Evolutionary conservation across 2,113 vertebrate genomes (phyloP).

Genomic region (Sinocyclocheilus anshuiensis): DNA sequence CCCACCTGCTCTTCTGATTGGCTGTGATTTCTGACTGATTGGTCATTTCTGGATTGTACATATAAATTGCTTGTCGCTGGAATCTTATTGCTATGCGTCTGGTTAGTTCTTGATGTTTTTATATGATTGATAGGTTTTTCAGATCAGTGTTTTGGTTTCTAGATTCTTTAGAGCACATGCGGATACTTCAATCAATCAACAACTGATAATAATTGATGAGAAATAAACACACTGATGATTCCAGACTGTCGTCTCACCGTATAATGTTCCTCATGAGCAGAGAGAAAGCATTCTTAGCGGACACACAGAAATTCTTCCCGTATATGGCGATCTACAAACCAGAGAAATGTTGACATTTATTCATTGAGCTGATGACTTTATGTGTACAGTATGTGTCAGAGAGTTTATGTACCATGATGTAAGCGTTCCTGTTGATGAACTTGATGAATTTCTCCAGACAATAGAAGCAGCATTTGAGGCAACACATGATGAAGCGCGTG

Average conservation of each 20-base stretch:
- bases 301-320: conserved; percentile 90
- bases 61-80: no score
- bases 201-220: no score
- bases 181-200: no score
- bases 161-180: no score
- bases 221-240: no score
- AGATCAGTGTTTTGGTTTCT: no score
- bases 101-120: no score
- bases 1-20: no score
- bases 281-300: conserved; percentile 86
- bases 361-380: background rate
- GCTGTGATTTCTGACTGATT: no score
- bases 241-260: conserved; percentile 73
- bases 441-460: conserved; percentile 92
- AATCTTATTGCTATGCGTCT: no score
- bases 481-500: conserved; percentile 83
- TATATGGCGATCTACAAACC: conserved; percentile 85
- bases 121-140: no score
- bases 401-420: conserved; percentile 84
- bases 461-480: conserved; percentile 91
- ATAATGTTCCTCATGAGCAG: conserved; percentile 87
- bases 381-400: background rate
- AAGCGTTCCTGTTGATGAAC: conserved; percentile 89
- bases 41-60: no score
- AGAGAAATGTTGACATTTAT: background rate